Evolutionary conservation across 2,888 invertebrate genomes (phyloP).

Genomic region (Hoplodrina blanda): DNA sequence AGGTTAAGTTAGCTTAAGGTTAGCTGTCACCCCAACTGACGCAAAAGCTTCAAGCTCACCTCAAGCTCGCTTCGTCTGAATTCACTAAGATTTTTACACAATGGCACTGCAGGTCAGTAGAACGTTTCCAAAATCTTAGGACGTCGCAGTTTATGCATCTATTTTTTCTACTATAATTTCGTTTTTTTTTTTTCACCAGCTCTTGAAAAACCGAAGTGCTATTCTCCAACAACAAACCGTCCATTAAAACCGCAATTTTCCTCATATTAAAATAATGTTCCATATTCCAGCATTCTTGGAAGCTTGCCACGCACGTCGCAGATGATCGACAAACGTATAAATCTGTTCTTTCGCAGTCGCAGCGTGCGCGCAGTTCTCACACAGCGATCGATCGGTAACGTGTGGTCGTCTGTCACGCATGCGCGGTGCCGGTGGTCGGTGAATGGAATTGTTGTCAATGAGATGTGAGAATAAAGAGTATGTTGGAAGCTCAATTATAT

Average conservation of each 20-base stretch:
- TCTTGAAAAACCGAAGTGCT: too few species aligned
- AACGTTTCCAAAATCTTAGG: too few species aligned
- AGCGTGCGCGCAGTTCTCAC: constrained; percentile 57
- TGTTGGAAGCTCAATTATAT: background rate
- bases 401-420: constrained; percentile 40
- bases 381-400: constrained; percentile 55
- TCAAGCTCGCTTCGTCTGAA: too few species aligned
- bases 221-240: constrained; percentile 12
- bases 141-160: too few species aligned
- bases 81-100: too few species aligned
- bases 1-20: too few species aligned
- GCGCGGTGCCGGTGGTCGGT: constrained; percentile 48
- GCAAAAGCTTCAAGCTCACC: too few species aligned
- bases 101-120: too few species aligned
- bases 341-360: constrained; percentile 45
- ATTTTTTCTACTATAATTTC: too few species aligned
- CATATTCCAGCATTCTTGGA: constrained; percentile 65
- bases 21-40: too few species aligned
- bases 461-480: constrained; percentile 34
- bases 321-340: constrained; percentile 53
- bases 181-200: too few species aligned
- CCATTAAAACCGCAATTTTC: constrained; percentile 45
- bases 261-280: constrained; percentile 51
- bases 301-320: constrained; percentile 56
- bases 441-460: constrained; percentile 51